Percentiles rank a stretch among this genome's conserved stretches.
phyloP scores from a whole-genome alignment of 2,888 invertebrate species.

The Polylopha cassiicola region DNA sequence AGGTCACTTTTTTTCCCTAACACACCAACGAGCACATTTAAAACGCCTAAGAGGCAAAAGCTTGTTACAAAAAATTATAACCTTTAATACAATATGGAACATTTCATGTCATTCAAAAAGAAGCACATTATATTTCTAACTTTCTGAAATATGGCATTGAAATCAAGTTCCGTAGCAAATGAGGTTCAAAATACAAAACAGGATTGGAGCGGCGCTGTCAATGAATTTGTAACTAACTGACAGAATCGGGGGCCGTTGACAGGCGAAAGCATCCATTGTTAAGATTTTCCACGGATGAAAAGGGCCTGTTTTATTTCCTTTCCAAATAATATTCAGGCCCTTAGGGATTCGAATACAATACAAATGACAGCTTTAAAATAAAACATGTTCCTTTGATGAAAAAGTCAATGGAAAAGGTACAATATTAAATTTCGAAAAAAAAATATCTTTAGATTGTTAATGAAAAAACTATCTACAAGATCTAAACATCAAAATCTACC shows the following conservation, averaged over 20 bases:
- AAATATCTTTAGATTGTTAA: too few species aligned
- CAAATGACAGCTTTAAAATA: constrained; percentile 45
- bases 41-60: too few species aligned
- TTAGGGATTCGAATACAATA: constrained; percentile 33
- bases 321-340: constrained; percentile 37
- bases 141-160: too few species aligned
- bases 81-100: too few species aligned
- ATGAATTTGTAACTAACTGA: constrained; percentile 36
- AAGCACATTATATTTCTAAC: too few species aligned
- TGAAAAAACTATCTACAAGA: too few species aligned
- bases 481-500: too few species aligned
- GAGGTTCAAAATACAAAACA: constrained; percentile 4
- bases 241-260: constrained; percentile 43
- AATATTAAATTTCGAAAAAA: neutral
- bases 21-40: too few species aligned
- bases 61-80: too few species aligned
- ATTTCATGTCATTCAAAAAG: too few species aligned
- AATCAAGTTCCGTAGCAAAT: too few species aligned
- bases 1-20: too few species aligned
- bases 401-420: neutral
- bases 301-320: constrained; percentile 35
- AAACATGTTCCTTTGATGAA: constrained; percentile 30
- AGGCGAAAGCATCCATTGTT: constrained; percentile 54
- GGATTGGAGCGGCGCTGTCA: constrained; percentile 14
- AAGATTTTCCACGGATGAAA: constrained; percentile 44